Conservation (phyloP, 1,140 invertebrate genomes). For the Druon quercuslanigerum region DNA sequence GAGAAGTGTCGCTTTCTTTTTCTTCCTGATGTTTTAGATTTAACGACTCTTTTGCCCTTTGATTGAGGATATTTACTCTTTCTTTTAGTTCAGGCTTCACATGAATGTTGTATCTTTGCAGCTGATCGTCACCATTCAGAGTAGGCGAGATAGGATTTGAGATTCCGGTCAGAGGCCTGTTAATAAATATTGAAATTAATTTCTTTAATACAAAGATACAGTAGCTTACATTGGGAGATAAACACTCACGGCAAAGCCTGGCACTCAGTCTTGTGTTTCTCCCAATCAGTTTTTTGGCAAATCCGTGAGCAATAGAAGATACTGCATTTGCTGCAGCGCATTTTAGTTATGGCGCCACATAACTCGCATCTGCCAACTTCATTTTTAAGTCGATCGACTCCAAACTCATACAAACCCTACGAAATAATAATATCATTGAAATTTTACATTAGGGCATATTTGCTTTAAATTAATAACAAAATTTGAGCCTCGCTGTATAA, state of each 20-base stretch:
- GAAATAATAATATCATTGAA: neutral
- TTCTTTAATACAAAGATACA: constrained; percentile 23
- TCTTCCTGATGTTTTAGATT: neutral
- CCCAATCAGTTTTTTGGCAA: constrained; percentile 66
- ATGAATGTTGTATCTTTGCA: neutral
- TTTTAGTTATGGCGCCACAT: constrained; percentile 54
- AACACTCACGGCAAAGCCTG: constrained; percentile 59
- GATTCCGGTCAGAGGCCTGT: constrained; percentile 7
- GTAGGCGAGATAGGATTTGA: neutral
- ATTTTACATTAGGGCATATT: no score
- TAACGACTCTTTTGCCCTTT: neutral
- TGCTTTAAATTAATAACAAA: no score
- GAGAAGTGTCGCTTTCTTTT: neutral
- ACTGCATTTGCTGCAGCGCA: constrained; percentile 58
- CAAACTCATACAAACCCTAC: constrained; percentile 61
- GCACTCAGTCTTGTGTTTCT: constrained; percentile 60
- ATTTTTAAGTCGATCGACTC: constrained; percentile 41
- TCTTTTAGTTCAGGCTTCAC: neutral
- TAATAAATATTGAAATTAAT: constrained; percentile 19
- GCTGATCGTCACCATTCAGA: no score
- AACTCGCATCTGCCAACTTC: constrained; percentile 52
- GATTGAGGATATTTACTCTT: neutral
- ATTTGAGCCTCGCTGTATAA: no score
- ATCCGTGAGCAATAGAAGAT: constrained; percentile 61
- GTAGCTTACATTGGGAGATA: neutral